phyloP scores from a whole-genome alignment of 1,140 invertebrate genomes.

The Caerostris extrusa region DNA sequence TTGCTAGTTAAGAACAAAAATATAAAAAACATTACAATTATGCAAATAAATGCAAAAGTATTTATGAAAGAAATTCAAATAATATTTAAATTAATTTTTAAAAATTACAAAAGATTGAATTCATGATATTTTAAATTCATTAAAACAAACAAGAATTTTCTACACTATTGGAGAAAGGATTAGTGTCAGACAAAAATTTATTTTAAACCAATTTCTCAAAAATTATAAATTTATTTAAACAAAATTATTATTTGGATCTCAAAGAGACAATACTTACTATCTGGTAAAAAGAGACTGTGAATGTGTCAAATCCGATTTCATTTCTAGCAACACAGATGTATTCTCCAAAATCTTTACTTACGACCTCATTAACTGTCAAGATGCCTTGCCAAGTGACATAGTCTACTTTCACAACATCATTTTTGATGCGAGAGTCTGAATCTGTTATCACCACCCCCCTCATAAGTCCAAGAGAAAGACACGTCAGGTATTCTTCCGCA shows the following conservation, averaged over 20 bases:
- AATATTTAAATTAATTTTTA: too few relatives aligned
- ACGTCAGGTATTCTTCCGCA: conserved; percentile 90
- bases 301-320: conserved; percentile 89
- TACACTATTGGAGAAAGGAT: too few relatives aligned
- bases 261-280: conserved; percentile 81
- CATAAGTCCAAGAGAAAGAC: conserved; percentile 90
- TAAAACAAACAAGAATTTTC: too few relatives aligned
- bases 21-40: too few relatives aligned
- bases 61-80: too few relatives aligned
- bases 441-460: conserved; percentile 86
- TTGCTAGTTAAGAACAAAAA: too few relatives aligned
- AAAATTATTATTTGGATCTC: not conserved
- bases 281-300: conserved; percentile 81
- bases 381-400: conserved; percentile 88
- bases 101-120: too few relatives aligned
- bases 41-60: too few relatives aligned
- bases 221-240: too few relatives aligned
- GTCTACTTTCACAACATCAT: conserved; percentile 85
- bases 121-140: too few relatives aligned
- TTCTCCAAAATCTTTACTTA: conserved; percentile 91
- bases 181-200: too few relatives aligned
- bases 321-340: conserved; percentile 95
- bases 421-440: conserved; percentile 85
- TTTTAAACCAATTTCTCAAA: too few relatives aligned
- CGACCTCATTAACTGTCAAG: conserved; percentile 90